Conservation (phyloP, 2,888 invertebrate species). For the Tetranychus truncatus region DNA sequence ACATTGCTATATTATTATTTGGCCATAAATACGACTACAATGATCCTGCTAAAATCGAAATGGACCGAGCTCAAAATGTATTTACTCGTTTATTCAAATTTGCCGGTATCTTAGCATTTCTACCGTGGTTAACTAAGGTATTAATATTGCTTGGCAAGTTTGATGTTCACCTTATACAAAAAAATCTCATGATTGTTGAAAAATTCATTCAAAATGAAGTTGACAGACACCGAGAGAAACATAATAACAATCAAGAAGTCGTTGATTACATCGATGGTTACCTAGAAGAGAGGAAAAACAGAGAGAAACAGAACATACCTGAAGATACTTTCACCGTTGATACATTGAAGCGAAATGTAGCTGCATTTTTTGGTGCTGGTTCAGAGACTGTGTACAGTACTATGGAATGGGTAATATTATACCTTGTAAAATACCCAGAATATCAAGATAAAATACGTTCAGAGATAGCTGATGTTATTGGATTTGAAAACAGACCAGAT, state of each 20-base stretch:
- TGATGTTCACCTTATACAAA: not conserved
- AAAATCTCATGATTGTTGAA: not conserved
- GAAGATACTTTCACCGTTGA: not conserved
- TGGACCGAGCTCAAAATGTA: not conserved
- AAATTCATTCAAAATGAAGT: not conserved
- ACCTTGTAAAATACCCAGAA: constrained; percentile 68
- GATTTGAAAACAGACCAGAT: constrained; percentile 52
- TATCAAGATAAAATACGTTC: constrained; percentile 62
- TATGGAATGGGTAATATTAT: constrained; percentile 64
- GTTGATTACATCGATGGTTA: not conserved
- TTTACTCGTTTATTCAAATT: not conserved
- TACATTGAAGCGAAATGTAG: not conserved
- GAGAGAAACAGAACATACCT: not conserved
- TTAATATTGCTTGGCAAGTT: not conserved
- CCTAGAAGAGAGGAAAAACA: not conserved
- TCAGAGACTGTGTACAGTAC: constrained; percentile 85
- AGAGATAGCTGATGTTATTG: constrained; percentile 54
- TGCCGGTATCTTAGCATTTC: not conserved
- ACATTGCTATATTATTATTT: not conserved
- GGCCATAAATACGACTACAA: not conserved
- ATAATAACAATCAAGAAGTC: not conserved
- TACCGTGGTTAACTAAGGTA: not conserved
- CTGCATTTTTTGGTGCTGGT: constrained; percentile 53
- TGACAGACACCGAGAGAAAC: not conserved
- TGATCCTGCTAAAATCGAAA: not conserved